Conservation (phyloP, 2,797 vertebrate genomes). For the Alca torda region DNA sequence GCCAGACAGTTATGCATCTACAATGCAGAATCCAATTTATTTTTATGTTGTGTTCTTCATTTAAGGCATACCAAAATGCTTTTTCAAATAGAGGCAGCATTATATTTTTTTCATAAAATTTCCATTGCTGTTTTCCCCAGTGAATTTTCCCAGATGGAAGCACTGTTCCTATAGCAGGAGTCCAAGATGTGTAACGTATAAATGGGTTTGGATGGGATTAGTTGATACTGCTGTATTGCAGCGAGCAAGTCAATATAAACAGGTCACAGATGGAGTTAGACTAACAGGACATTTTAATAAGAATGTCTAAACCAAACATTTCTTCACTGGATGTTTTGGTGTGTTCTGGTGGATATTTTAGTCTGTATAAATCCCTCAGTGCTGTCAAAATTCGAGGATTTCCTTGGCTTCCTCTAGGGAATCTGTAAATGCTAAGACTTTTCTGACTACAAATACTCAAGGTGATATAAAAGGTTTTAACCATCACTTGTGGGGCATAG, state of each 20-base stretch:
- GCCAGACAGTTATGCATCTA: neutral
- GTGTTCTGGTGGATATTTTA: neutral
- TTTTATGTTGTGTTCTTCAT: neutral
- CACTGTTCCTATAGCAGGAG: neutral
- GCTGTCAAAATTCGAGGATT: neutral
- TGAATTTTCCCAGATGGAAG: neutral
- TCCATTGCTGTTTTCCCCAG: neutral
- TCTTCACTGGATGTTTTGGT: neutral
- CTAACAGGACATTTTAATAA: neutral
- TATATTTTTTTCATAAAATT: neutral
- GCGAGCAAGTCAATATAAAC: neutral
- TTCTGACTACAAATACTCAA: neutral
- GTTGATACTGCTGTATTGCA: neutral
- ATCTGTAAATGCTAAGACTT: neutral
- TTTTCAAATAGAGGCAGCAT: neutral
- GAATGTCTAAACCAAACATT: constrained; percentile 3
- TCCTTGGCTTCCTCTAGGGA: neutral
- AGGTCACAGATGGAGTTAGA: neutral
- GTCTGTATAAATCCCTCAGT: neutral
- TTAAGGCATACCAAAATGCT: neutral
- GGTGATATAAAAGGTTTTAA: neutral
- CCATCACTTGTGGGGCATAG: neutral
- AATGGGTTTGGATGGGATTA: neutral
- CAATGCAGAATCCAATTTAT: neutral
- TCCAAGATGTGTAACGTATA: neutral